A percentile compares a stretch with the other conserved stretches of the same genome.
Conservation (phyloP, 1,140 invertebrate genomes). For the Scylla paramamosain region DNA sequence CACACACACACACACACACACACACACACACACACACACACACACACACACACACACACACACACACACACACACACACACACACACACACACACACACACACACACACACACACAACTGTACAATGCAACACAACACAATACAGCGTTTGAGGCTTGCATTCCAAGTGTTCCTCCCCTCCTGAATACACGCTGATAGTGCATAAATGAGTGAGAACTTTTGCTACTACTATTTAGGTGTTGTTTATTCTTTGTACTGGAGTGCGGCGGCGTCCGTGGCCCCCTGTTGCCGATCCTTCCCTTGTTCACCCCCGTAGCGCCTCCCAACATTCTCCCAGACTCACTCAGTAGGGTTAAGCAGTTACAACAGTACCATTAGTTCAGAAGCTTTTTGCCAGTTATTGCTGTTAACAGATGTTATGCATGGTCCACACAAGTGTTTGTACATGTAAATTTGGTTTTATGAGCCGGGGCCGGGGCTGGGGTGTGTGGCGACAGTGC, state of each 20-base stretch:
- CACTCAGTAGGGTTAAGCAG: conserved; percentile 73
- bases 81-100: not conserved
- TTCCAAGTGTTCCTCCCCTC: conserved; percentile 73
- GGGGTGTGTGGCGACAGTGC: conserved; percentile 22
- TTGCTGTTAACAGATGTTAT: conserved; percentile 70
- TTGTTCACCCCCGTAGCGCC: conserved; percentile 56
- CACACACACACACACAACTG: not conserved
- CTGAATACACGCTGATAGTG: conserved; percentile 64
- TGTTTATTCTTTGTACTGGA: conserved; percentile 70
- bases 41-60: not conserved
- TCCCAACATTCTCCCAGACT: conserved; percentile 73
- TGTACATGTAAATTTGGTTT: conserved; percentile 66
- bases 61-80: not conserved
- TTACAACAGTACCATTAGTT: conserved; percentile 74
- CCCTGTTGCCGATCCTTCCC: conserved; percentile 58
- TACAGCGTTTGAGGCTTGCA: conserved; percentile 60
- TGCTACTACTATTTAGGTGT: conserved; percentile 69
- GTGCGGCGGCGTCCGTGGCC: conserved; percentile 26
- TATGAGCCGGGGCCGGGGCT: conserved; percentile 46
- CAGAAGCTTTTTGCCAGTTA: conserved; percentile 73
- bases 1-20: conserved; percentile 13
- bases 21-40: not conserved
- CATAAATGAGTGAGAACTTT: conserved; percentile 69
- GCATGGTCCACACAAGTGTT: conserved; percentile 66
- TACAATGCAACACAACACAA: not conserved